These are phyloP conservation scores for Stenchaetothrips biformis DNA, from an alignment of 2,888 invertebrate genomes.

Conservation along the genomic window DNA sequence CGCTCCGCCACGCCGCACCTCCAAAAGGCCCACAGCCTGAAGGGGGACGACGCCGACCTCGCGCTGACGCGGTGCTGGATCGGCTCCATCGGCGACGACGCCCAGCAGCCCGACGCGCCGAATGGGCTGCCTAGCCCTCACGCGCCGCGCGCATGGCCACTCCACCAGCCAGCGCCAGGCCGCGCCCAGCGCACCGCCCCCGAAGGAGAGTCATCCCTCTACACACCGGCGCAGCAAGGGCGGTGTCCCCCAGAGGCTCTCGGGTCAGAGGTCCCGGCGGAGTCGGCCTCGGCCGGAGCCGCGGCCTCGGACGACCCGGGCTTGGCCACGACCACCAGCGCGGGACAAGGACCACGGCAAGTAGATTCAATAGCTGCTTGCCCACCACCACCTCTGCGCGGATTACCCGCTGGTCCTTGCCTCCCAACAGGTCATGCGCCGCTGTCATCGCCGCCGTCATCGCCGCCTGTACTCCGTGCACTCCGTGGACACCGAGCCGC, in stretches of 20 bases:
- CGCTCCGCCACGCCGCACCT: too few species aligned
- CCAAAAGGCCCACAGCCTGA: too few species aligned
- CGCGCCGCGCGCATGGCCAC: too few species aligned
- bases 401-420: background rate
- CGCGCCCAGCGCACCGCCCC: background rate
- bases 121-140: too few species aligned
- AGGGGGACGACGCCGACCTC: too few species aligned
- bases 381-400: background rate
- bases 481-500: background rate
- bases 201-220: background rate
- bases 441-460: background rate
- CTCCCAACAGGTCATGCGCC: background rate
- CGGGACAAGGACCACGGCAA: background rate
- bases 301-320: background rate
- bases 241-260: background rate
- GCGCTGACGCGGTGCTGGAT: too few species aligned
- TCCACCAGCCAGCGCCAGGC: background rate
- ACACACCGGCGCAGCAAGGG: background rate
- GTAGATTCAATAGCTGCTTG: background rate
- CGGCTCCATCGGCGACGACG: too few species aligned
- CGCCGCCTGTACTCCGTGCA: background rate
- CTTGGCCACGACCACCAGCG: background rate
- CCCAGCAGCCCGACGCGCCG: too few species aligned
- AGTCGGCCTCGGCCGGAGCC: background rate
- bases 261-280: background rate